Conservation (phyloP, 2,113 vertebrate genomes). For the Nipponia nippon region DNA sequence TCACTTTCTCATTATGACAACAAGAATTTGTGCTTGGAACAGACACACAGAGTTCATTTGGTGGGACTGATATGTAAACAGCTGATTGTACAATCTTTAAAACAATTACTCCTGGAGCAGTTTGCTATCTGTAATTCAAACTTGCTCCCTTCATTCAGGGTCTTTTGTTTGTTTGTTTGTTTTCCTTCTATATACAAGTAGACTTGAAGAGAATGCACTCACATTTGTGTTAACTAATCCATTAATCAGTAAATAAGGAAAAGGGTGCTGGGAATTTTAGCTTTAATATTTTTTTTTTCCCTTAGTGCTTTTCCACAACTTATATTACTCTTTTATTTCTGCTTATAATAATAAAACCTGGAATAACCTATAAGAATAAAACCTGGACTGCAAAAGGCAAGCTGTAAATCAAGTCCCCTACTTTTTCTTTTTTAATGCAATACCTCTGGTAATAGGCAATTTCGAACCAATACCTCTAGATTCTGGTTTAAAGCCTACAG, state of each 20-base stretch:
- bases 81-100: neutral
- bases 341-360: neutral
- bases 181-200: neutral
- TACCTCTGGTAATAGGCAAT: neutral
- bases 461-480: neutral
- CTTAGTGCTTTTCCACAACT: neutral
- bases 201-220: neutral
- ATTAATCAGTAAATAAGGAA: neutral
- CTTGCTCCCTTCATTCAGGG: neutral
- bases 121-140: neutral
- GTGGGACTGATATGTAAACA: neutral
- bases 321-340: neutral
- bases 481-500: neutral
- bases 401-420: neutral
- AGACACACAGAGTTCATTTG: neutral
- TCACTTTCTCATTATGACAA: neutral
- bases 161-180: neutral
- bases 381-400: neutral
- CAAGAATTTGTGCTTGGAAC: neutral
- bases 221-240: neutral
- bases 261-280: neutral
- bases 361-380: neutral
- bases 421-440: neutral
- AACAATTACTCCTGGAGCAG: neutral
- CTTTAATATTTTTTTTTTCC: neutral